Evolutionary conservation across 2,888 invertebrate species (phyloP).

Genomic region (Labia minor): DNA sequence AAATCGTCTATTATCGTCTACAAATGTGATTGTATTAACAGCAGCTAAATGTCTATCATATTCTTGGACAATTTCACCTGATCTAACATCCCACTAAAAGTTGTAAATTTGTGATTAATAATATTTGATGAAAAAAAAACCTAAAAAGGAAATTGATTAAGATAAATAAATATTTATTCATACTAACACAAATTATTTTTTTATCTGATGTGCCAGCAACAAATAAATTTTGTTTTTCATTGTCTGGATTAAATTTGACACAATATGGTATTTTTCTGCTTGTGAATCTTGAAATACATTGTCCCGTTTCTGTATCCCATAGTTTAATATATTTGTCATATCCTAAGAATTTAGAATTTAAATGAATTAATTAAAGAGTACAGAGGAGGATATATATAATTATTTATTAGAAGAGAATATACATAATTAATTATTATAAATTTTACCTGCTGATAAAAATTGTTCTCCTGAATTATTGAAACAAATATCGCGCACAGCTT

Average conservation of each 20-base stretch:
- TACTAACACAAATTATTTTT: conserved; percentile 93
- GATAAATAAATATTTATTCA: not conserved
- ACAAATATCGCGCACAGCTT: conserved; percentile 90
- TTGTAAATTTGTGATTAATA: conserved; percentile 18
- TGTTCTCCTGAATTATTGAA: conserved; percentile 90
- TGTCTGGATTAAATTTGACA: conserved; percentile 94
- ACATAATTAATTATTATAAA: no score
- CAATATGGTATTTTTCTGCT: conserved; percentile 97
- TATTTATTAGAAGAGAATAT: no score
- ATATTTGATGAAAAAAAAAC: not conserved
- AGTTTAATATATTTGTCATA: conserved; percentile 96
- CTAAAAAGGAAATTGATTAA: not conserved
- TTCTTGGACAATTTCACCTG: conserved; percentile 92
- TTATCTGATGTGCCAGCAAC: conserved; percentile 98
- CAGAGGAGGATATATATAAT: conserved; percentile 18
- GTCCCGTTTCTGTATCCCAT: conserved; percentile 98
- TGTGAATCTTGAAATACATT: conserved; percentile 75
- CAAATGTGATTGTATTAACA: conserved; percentile 97
- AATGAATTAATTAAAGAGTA: conserved; percentile 13
- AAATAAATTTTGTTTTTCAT: conserved; percentile 93
- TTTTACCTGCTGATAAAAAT: conserved; percentile 92
- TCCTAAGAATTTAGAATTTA: conserved; percentile 37
- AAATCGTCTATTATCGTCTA: conserved; percentile 94
- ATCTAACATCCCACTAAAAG: conserved; percentile 85
- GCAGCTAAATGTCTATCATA: conserved; percentile 98